Evolutionary conservation across 2,888 invertebrate species (phyloP), one percentile per base, ranked within the genome.

Genomic region (Plagodis pulveraria): DNA sequence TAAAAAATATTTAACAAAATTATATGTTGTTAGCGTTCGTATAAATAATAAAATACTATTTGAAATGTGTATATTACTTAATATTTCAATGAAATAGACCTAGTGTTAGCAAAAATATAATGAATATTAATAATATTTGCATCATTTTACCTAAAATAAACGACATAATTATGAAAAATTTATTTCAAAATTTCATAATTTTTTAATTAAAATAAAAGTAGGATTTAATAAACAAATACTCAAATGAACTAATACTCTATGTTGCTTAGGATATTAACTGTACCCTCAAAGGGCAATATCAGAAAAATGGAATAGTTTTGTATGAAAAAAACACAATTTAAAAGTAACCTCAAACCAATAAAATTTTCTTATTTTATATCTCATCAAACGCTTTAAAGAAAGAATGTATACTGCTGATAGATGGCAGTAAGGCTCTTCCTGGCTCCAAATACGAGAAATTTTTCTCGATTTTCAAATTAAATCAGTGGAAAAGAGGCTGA

Each of bases 381-480:
- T 32, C 45, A 12, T 38, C 22, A 49, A 47, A 49, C 41, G 34
- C 12, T 38, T 6, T 22, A 12, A 50, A 51, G 51, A 52, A 44
- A 10, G 12, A 38, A 41, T n/a, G 49, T 61, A 54, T 33, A 47
- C 50, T 49, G 49, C 51, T 22, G 62, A 68, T 72, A 77, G 67
- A 74, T 76, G 73, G 56, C 49, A n/a, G 51, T 51, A 35, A 41
- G 52, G 38, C 12, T 67, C 70, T 69, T 73, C 66, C 71, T 70
- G 70, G 57, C 65, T 67, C 68, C 57, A 70, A 76, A 77, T 69
- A 63, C 66, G 65, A 76, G 70, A 73, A 77, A 77, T 78, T 81
- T 83, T 78, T 74, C 73, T 76, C 73, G 74, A 81, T 84, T 86
- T 81, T 81, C 76, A 75, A 81, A 84, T 81, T 81, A 80, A 77